Percentiles rank a stretch among this genome's conserved stretches.
Evolutionary conservation across 2,888 invertebrate species (phyloP).

Genomic region (Boloria selene): DNA sequence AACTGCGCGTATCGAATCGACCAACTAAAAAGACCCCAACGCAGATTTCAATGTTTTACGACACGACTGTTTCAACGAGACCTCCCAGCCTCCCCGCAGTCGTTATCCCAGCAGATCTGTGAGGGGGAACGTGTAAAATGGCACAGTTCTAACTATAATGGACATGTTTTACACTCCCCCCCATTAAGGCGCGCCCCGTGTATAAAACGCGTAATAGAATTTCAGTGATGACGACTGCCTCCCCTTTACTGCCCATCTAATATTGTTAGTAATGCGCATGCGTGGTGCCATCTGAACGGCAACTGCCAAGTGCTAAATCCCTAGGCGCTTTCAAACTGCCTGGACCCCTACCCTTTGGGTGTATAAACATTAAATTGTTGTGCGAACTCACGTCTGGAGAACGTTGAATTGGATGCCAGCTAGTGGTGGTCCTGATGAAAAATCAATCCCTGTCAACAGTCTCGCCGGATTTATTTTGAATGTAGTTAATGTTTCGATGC

Average conservation of each 20-base stretch:
- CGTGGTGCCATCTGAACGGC: conserved; percentile 57
- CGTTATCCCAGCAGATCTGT: conserved; percentile 38
- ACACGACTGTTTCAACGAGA: conserved; percentile 49
- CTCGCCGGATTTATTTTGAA: not conserved
- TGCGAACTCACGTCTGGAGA: conserved; percentile 21
- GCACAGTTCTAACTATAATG: conserved; percentile 66
- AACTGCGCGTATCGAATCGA: conserved; percentile 77
- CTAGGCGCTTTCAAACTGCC: conserved; percentile 30
- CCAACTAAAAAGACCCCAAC: conserved; percentile 59
- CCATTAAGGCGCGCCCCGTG: conserved; percentile 67
- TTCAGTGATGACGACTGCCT: conserved; percentile 69
- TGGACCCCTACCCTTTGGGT: conserved; percentile 38
- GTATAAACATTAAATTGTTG: conserved; percentile 23
- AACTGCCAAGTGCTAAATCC: conserved; percentile 42
- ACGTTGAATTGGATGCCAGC: conserved; percentile 10
- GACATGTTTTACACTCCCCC: conserved; percentile 70
- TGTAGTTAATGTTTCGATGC: not conserved
- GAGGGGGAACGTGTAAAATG: conserved; percentile 54
- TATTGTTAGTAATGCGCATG: conserved; percentile 74
- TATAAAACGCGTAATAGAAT: conserved; percentile 81
- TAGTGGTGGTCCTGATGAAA: conserved; percentile 2
- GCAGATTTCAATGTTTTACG: conserved; percentile 71
- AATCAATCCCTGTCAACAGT: not conserved
- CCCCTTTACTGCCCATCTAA: conserved; percentile 65
- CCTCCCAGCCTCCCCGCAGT: conserved; percentile 39